phyloP scores from a whole-genome alignment of 2,797 vertebrate species.

The Lutra lutra region DNA sequence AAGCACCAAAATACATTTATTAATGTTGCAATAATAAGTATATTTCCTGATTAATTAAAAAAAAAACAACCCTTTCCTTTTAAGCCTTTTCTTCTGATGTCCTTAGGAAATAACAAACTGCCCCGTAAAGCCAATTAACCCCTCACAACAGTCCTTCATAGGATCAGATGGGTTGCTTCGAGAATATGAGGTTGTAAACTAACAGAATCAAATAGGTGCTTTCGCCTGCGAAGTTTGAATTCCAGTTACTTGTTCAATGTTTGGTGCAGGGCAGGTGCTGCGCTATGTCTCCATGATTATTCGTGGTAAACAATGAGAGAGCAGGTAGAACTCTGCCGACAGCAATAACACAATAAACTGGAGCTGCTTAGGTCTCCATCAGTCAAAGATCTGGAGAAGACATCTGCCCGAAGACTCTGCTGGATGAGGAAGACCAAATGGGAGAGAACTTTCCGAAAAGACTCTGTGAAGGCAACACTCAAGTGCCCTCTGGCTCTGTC shows the following conservation, averaged over 20 bases:
- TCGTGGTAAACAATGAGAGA: background rate
- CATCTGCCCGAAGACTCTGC: too few relatives aligned
- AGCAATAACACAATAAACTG: background rate
- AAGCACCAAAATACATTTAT: too few relatives aligned
- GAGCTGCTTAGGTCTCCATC: background rate
- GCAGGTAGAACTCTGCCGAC: background rate
- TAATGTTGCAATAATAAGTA: background rate
- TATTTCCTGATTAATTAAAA: background rate
- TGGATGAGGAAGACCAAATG: background rate
- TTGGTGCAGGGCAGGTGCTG: background rate
- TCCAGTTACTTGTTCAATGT: background rate
- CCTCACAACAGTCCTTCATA: background rate
- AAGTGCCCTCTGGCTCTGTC: background rate
- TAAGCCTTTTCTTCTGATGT: background rate
- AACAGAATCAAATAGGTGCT: background rate
- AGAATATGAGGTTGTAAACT: background rate
- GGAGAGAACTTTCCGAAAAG: background rate
- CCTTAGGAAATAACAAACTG: background rate
- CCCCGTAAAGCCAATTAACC: background rate
- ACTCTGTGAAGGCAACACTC: background rate
- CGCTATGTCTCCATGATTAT: rapidly evolving
- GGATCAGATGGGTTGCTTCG: background rate
- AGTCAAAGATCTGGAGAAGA: background rate
- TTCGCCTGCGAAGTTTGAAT: background rate
- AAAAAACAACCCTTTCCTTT: background rate